These are phyloP conservation scores for Leptinotarsa haldemani DNA, from an alignment of 2,888 invertebrate species.

Conservation along the genomic window DNA sequence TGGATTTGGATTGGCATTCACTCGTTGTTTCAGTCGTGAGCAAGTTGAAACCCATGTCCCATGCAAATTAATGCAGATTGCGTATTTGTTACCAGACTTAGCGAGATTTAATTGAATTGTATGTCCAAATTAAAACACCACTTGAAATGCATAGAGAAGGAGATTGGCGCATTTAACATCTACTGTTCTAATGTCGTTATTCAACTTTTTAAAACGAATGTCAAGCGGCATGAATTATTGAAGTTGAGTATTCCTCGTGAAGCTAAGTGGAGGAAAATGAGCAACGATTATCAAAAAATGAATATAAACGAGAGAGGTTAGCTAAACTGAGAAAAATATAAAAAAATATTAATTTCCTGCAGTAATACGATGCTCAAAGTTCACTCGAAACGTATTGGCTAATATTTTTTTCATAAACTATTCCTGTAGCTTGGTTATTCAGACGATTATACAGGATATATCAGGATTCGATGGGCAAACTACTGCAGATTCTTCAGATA, in stretches of 20 bases:
- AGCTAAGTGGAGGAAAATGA: no score
- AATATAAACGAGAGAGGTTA: no score
- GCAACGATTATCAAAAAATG: no score
- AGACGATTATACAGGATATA: no score
- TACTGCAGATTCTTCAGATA: no score
- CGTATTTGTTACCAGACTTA: slow-evolving; percentile 44
- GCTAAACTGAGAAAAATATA: no score
- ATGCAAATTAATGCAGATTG: slow-evolving; percentile 51
- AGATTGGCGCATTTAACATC: slow-evolving; percentile 26
- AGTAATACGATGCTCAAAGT: no score
- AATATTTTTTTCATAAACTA: no score
- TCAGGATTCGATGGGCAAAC: no score
- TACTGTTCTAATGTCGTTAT: slow-evolving; percentile 17
- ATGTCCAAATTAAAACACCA: slow-evolving; percentile 31
- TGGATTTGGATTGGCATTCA: not conserved
- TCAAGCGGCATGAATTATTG: slow-evolving; percentile 20
- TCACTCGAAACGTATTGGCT: no score
- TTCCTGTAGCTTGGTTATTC: no score
- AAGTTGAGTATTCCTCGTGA: slow-evolving; percentile 7
- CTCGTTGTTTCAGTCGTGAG: slow-evolving; percentile 6
- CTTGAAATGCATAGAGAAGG: slow-evolving; percentile 30
- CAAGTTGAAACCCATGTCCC: slow-evolving; percentile 22
- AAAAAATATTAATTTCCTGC: no score
- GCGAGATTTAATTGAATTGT: slow-evolving; percentile 37
- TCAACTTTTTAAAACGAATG: slow-evolving; percentile 19